Base-by-base conservation (phyloP, 2,113 vertebrate genomes). In the Sitta europaea region DNA sequence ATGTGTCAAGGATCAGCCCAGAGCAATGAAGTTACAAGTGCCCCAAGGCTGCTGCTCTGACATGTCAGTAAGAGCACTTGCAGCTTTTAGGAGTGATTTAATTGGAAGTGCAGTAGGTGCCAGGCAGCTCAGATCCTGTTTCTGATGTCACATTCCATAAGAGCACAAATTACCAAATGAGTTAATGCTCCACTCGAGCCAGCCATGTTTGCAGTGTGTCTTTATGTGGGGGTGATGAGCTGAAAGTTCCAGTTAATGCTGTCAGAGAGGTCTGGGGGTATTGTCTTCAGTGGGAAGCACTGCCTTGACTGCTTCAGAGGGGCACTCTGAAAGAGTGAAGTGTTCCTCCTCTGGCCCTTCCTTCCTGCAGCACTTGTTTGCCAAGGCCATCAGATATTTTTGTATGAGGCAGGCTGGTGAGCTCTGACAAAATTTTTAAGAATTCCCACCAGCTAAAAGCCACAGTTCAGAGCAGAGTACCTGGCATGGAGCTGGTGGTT, bases 221-320 rank as follows among this genome's bases (percentile, higher is more conserved):
- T 94, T 92, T 93, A 5, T 81, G 61, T 84, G 33, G 57, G 50
- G 35, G 63, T 90, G 88, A 42, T 92, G 82, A 92, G 50, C 88
- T 86, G 82, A 88, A 95, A 94, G 86, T 54, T 85, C 73, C 74
- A 78, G 84, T 95, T 96, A 96, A 94, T n/a, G 1, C 45, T 82
- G 86, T 65, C 73, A 40, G 61, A 71, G 86, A 23, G 48, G 57
- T 38, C 76, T 78, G 89, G 86, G 74, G 28, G 36, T 36, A 0
- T 18, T 54, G 68, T 36, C 83, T 81, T 63, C 53, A 35, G 65
- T 7, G 8, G 16, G 25, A 50, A 73, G 15, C 33, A 2, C 58
- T 90, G 67, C 50, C 47, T 88, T 35, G 19, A 2, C 47, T 10
- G 24, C 38, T 65, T 35, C 6, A 55, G 50, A 68, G 82, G 45